Evolutionary conservation across 2,113 vertebrate genomes (phyloP), one percentile per base, ranked within the genome.

Genomic region (Heterotilapia buettikoferi): DNA sequence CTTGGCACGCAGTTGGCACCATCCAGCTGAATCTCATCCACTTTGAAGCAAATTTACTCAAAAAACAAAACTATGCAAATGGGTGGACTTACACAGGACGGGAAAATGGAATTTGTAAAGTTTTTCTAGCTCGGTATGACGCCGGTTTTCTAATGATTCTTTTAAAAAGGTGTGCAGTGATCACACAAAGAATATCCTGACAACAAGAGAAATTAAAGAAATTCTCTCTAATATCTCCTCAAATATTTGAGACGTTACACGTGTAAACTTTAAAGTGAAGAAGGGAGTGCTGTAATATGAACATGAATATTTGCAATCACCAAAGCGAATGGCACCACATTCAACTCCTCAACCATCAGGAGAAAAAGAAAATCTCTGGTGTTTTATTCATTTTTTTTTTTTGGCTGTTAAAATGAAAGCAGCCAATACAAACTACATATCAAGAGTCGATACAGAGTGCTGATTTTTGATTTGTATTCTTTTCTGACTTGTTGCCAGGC

Each of bases 1-100:
- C 80, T 92, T 92, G 91, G 89, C 90, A 85, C 24, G 33, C 31
- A 19, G 50, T 66, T 84, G 84, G 85, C 82, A 93, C 86, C 86
- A 89, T 88, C 82, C 71, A 84, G 78, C 79, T 66, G 59, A 84
- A 82, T 92, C 82, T 47, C 54, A 88, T 93, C 90, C 78, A 14
- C 31, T 84, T 82, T 87, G 61, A 90, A 86, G 92, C 66, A 83
- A 88, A 86, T 47, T 10, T 6, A 33, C 33, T 84, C 40, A 31
- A 66, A 86, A 92, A 87, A 92, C 31, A 90, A 88, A 84, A 73
- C 12, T 10, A 80, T 80, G 59, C 84, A 82, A 89, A 85, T 21
- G 19, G 26, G 6, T 68, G 47, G 40, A 84, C 19, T 73, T 82
- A 19, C 36, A 71, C 13, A 57, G 43, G 31, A 57, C 84, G n/a